Evolutionary conservation across 2,113 vertebrate genomes (phyloP).

Genomic region (Xerus inauris): DNA sequence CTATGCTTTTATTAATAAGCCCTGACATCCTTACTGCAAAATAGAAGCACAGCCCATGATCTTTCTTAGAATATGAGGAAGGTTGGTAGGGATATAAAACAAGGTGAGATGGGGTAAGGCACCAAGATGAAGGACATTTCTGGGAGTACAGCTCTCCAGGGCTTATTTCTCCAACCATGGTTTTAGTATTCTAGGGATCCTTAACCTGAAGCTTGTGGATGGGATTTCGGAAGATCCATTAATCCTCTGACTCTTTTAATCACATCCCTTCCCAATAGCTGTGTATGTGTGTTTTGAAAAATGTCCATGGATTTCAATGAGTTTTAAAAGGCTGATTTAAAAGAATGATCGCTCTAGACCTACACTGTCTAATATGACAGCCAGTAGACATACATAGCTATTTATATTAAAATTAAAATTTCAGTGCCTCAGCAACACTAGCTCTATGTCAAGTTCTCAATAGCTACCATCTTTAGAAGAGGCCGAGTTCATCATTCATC

Average conservation of each 20-base stretch:
- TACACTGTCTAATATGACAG: not conserved
- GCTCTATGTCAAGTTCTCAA: not conserved
- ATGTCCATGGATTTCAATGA: not conserved
- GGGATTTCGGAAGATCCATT: not conserved
- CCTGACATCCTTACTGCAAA: not conserved
- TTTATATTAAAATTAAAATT: not conserved
- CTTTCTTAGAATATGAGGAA: not conserved
- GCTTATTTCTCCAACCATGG: not conserved
- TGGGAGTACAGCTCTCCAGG: not conserved
- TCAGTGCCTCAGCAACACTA: not conserved
- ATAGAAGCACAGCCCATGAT: not conserved
- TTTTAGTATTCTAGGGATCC: not conserved
- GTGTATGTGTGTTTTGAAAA: constrained; percentile 29
- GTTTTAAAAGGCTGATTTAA: not conserved
- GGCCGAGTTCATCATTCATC: not conserved
- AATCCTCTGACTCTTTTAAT: not conserved
- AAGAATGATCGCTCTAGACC: not conserved
- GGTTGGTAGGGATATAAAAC: not conserved
- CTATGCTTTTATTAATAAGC: not conserved
- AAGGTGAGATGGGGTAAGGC: too few relatives aligned
- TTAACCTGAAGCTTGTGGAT: not conserved
- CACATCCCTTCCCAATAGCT: not conserved
- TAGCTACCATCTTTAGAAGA: not conserved
- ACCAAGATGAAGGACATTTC: not conserved
- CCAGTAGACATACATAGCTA: not conserved